Conservation (phyloP, 2,113 vertebrate genomes). For the Danionella cerebrum region DNA sequence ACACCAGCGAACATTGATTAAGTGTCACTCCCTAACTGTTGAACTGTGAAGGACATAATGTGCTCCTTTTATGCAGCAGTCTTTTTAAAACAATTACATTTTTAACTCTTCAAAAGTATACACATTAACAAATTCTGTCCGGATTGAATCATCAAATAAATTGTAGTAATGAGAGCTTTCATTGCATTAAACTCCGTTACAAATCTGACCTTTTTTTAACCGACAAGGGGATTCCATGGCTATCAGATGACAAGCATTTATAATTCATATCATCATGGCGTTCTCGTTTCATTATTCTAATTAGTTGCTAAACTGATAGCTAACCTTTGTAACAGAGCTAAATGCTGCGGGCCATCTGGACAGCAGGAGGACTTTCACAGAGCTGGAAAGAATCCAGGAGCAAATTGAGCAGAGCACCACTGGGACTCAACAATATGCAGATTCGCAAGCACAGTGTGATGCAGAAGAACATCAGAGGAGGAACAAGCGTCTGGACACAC, state of each 20-base stretch:
- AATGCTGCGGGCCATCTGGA: slow-evolving; percentile 43
- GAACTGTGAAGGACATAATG: no score
- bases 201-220: slow-evolving; percentile 27
- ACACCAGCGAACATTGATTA: no score
- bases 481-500: background rate
- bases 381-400: slow-evolving; percentile 37
- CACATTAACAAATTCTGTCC: slow-evolving; percentile 19
- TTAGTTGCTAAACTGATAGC: slow-evolving; percentile 45
- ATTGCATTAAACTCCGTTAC: background rate
- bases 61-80: no score
- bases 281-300: slow-evolving; percentile 47
- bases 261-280: slow-evolving; percentile 36
- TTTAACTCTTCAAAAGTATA: background rate
- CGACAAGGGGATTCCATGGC: slow-evolving; percentile 10
- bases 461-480: slow-evolving; percentile 20
- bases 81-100: background rate
- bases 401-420: slow-evolving; percentile 25
- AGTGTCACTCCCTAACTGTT: no score
- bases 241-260: slow-evolving; percentile 37
- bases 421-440: slow-evolving; percentile 38
- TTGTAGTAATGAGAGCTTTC: slow-evolving; percentile 6
- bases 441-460: slow-evolving; percentile 28
- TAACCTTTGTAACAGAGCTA: slow-evolving; percentile 45
- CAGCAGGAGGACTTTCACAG: slow-evolving; percentile 24
- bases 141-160: slow-evolving; percentile 11